Conservation (phyloP, 2,797 vertebrate species). For the Poecile montanus region DNA sequence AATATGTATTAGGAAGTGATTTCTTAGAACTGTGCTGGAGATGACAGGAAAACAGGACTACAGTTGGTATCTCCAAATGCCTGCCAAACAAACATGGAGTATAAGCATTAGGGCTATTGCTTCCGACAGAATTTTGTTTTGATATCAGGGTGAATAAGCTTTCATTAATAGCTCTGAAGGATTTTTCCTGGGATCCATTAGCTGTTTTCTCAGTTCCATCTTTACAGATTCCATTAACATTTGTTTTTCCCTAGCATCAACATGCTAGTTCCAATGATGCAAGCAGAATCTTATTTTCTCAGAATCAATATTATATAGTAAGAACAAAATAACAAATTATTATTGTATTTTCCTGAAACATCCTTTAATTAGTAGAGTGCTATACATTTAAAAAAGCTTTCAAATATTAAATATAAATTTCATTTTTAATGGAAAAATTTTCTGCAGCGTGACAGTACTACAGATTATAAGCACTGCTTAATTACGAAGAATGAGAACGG, state of each 20-base stretch:
- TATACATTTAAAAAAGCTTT: background rate
- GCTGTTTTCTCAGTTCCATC: background rate
- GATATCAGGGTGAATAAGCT: background rate
- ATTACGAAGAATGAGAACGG: conserved; percentile 87
- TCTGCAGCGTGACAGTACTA: conserved; percentile 76
- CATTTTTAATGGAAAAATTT: conserved; percentile 50
- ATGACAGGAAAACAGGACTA: background rate
- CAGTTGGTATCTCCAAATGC: background rate
- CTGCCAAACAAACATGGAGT: background rate
- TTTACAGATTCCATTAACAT: background rate
- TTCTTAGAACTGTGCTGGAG: background rate
- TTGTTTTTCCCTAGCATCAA: background rate
- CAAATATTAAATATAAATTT: background rate
- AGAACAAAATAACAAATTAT: background rate
- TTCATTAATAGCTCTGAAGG: background rate
- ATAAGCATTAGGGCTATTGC: background rate
- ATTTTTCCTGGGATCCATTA: background rate
- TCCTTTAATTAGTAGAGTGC: background rate
- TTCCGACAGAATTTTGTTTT: background rate
- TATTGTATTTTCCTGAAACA: background rate
- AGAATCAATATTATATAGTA: background rate
- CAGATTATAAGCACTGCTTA: conserved; percentile 94
- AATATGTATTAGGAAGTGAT: background rate
- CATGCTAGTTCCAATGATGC: background rate
- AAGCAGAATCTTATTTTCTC: background rate